Percentiles rank a stretch among this genome's conserved stretches.
Conservation (phyloP, 2,113 vertebrate genomes). For the human region DNA sequence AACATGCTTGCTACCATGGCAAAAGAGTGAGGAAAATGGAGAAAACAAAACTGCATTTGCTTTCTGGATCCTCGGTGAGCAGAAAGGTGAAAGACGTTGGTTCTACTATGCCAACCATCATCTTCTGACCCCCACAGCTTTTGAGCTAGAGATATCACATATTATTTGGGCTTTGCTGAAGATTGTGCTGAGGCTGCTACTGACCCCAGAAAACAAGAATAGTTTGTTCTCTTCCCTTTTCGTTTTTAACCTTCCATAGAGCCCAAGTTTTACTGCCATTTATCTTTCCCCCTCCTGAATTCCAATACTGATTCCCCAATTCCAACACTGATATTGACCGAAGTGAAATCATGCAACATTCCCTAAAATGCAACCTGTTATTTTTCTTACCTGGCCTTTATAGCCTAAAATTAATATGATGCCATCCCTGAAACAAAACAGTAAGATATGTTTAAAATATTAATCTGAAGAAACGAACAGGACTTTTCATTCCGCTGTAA, state of each 20-base stretch:
- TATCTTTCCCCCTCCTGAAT: neutral
- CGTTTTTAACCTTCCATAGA: neutral
- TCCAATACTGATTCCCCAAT: neutral
- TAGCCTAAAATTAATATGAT: neutral
- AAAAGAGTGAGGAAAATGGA: neutral
- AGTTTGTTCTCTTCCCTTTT: neutral
- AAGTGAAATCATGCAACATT: neutral
- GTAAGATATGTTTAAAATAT: neutral
- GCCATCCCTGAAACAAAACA: neutral
- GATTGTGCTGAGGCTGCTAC: neutral
- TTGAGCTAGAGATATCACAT: neutral
- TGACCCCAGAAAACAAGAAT: neutral
- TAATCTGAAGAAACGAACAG: constrained; percentile 20
- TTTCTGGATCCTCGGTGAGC: neutral
- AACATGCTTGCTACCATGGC: neutral
- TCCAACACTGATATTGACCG: neutral
- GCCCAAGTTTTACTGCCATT: neutral
- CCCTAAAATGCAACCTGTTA: neutral
- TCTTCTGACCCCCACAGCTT: neutral
- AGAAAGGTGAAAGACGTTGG: neutral
- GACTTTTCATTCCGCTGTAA: constrained; percentile 46
- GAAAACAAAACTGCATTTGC: neutral
- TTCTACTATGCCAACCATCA: neutral
- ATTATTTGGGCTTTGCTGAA: neutral
- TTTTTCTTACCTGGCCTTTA: neutral